Base-by-base conservation (phyloP, 2,113 vertebrate genomes). In the Lepidothrix coronata region DNA sequence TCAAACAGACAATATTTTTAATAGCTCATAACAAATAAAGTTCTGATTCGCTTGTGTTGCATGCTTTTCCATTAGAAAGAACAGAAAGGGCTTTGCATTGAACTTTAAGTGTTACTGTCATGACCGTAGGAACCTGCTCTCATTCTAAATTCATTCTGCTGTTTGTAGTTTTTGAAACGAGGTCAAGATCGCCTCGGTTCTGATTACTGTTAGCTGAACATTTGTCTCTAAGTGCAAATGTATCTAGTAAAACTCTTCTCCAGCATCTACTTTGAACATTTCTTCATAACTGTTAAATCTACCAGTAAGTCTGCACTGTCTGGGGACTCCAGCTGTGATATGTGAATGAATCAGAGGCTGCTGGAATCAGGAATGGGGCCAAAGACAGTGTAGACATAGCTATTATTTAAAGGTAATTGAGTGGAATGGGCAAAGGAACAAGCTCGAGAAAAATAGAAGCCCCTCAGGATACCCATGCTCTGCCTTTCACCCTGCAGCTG, bases 351-450 rank as follows among this genome's bases (percentile, higher is more conserved):
- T 92, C 57, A 41, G 84, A 92, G 81, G 51, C 80, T 88, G 30
- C 80, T 48, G 49, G 72, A 94, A 87, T 85, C 68, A 25, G 78
- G 66, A 93, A 80, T 28, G 33, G 15, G 62, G 75, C 93, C 85
- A 91, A 95, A 65, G 59, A 89, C 73, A 33, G 71, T 51, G 52
- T 55, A 81, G 79, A 93, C 76, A 75, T 76, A 65, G 90, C 59
- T 95, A 44, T 96, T 95, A 95, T 86, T 88, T 87, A 93, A 82
- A 94, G 76, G 78, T 94, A 96, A 96, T 83, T 88, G 93, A 88
- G 81, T 90, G 77, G 77, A 96, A 96, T 92, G 73, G 84, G 70
- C 37, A 77, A 92, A 89, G 61, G 77, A 91, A 88, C 71, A 91
- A 88, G 78, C 76, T 49, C 72, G 67, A 88, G 67, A 43, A 93